phyloP scores from a whole-genome alignment of 2,113 vertebrate genomes.

The Brachyhypopomus gauderio region DNA sequence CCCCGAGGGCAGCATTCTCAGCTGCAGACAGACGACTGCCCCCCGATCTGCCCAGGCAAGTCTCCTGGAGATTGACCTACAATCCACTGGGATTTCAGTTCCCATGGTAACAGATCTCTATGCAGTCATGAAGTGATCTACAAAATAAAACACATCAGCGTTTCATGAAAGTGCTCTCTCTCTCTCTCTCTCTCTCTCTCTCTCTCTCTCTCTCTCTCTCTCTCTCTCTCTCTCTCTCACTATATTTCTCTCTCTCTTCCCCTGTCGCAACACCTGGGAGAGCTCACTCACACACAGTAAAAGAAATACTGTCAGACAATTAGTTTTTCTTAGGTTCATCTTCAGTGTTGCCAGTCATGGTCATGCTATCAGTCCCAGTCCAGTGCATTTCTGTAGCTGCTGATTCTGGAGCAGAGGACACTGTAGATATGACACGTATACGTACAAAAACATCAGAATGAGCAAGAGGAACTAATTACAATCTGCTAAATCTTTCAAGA shows the following conservation, averaged over 20 bases:
- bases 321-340: conserved; percentile 55
- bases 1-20: conserved; percentile 47
- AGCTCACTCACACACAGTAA: conserved; percentile 33
- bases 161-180: conserved; percentile 27
- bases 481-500: conserved; percentile 44
- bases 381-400: conserved; percentile 50
- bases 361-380: conserved; percentile 55
- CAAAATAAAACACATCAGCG: conserved; percentile 57
- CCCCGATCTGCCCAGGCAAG: conserved; percentile 51
- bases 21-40: conserved; percentile 48
- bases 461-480: conserved; percentile 53
- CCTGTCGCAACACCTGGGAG: conserved; percentile 40
- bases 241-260: conserved; percentile 1
- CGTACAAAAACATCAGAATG: conserved; percentile 35
- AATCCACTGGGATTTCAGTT: conserved; percentile 60
- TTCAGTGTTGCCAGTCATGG: conserved; percentile 50
- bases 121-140: conserved; percentile 58
- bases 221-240: conserved; percentile 22
- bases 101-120: conserved; percentile 58
- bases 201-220: conserved; percentile 17
- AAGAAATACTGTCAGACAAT: conserved; percentile 57
- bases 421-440: background rate
- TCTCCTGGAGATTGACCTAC: conserved; percentile 57
- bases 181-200: conserved; percentile 25
- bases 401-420: conserved; percentile 41